Evolutionary conservation across 1,140 invertebrate genomes (phyloP).

Genomic region (Eriosoma lanigerum): DNA sequence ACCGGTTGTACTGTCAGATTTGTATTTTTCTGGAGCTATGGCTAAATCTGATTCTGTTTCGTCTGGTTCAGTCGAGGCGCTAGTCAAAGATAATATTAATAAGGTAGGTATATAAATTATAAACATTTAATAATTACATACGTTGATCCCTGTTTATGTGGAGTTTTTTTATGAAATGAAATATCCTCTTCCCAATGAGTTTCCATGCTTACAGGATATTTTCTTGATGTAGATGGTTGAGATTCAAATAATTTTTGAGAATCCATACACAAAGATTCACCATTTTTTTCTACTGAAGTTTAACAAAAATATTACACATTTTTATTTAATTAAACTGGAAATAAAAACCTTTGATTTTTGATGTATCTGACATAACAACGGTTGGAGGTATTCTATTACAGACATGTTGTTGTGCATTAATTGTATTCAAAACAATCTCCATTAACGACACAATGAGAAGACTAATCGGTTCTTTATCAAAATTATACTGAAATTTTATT

Average conservation of each 20-base stretch:
- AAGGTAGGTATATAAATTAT: conserved; percentile 55
- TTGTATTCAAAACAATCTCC: conserved; percentile 88
- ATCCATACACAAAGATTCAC: conserved; percentile 50
- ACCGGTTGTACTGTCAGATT: conserved; percentile 74
- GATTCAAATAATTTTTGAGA: conserved; percentile 56
- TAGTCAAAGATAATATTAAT: conserved; percentile 54
- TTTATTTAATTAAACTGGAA: conserved; percentile 25
- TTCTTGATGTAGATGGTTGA: conserved; percentile 58
- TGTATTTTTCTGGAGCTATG: conserved; percentile 83
- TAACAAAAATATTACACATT: background rate
- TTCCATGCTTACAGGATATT: conserved; percentile 64
- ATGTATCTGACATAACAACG: conserved; percentile 68
- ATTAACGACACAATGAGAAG: conserved; percentile 79
- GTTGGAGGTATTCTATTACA: conserved; percentile 79
- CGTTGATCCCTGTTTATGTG: conserved; percentile 53
- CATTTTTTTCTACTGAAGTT: conserved; percentile 34
- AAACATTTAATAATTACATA: conserved; percentile 58
- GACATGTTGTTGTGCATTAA: conserved; percentile 87
- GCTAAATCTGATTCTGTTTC: conserved; percentile 84
- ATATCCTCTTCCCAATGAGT: conserved; percentile 69
- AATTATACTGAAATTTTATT: conserved; percentile 76
- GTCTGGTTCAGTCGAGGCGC: conserved; percentile 76
- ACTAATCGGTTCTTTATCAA: conserved; percentile 78
- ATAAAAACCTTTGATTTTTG: conserved; percentile 65
- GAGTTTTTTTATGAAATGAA: conserved; percentile 52